A percentile compares a stretch with the other conserved stretches of the same genome.
phyloP scores from a whole-genome alignment of 2,113 vertebrate genomes.

The Myocastor coypus region DNA sequence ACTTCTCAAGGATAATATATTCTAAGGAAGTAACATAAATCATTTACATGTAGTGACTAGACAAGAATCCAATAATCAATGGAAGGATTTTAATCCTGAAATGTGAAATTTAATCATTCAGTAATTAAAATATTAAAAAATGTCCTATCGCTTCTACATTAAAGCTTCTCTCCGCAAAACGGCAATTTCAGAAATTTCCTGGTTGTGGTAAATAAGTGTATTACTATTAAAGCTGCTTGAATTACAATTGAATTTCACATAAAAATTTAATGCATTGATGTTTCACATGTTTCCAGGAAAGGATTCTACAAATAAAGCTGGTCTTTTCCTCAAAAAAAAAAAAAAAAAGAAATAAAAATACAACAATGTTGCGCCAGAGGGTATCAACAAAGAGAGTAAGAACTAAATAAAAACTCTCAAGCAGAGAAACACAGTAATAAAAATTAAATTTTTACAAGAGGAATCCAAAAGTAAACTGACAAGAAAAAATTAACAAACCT shows the following conservation, averaged over 20 bases:
- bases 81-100: slow-evolving; percentile 49
- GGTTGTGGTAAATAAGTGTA: slow-evolving; percentile 51
- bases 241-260: slow-evolving; percentile 65
- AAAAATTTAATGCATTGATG: slow-evolving; percentile 46
- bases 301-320: background rate
- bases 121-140: slow-evolving; percentile 67
- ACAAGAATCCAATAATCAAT: slow-evolving; percentile 64
- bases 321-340: slow-evolving; percentile 28
- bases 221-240: slow-evolving; percentile 65
- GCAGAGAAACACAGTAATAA: background rate
- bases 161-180: slow-evolving; percentile 44
- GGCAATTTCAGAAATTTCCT: slow-evolving; percentile 53
- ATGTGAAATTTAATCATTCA: slow-evolving; percentile 67
- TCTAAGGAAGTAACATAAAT: slow-evolving; percentile 9
- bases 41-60: slow-evolving; percentile 56
- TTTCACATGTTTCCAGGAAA: slow-evolving; percentile 58
- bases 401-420: background rate
- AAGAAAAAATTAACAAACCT: background rate
- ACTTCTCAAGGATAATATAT: slow-evolving; percentile 31
- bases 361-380: background rate
- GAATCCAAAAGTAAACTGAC: background rate
- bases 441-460: background rate
- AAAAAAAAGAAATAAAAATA: too few species aligned
- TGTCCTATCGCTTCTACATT: slow-evolving; percentile 42
- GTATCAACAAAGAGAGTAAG: background rate